Percentiles rank a stretch among this genome's conserved stretches.
Evolutionary conservation across 2,113 vertebrate species (phyloP).

Genomic region (Cygnus buccinator): DNA sequence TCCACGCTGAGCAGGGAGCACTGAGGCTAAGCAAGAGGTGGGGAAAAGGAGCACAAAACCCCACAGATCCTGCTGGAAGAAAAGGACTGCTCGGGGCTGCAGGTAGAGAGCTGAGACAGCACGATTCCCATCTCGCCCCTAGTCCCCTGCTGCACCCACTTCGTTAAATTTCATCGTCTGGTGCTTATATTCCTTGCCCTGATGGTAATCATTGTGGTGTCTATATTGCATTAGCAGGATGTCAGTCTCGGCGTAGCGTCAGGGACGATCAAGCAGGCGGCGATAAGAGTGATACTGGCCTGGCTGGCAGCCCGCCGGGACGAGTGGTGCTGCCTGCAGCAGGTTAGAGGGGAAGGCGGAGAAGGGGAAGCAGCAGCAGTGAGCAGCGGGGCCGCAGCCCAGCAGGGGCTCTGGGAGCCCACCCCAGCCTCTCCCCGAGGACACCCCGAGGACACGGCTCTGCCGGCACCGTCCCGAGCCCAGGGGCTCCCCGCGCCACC

Average conservation of each 20-base stretch:
- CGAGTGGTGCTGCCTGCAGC: neutral
- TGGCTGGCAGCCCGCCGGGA: neutral
- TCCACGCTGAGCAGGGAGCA: neutral
- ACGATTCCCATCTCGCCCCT: neutral
- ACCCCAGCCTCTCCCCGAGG: neutral
- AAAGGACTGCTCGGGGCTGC: neutral
- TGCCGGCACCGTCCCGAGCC: neutral
- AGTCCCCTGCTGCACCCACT: neutral
- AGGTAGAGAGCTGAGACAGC: neutral
- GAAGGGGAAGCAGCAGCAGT: neutral
- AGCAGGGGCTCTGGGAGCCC: neutral
- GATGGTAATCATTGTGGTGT: constrained; percentile 33
- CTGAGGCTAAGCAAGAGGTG: too few species aligned
- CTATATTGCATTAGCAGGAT: constrained; percentile 42
- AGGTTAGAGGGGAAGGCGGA: neutral
- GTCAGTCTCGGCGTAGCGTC: constrained; percentile 10
- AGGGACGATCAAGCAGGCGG: constrained; percentile 62
- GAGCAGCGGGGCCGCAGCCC: neutral
- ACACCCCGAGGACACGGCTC: neutral
- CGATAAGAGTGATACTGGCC: neutral
- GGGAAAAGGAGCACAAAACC: neutral
- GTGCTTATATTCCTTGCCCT: constrained; percentile 51
- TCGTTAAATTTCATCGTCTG: constrained; percentile 60
- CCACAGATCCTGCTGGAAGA: neutral
- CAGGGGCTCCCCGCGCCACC: accelerated